phyloP scores from a whole-genome alignment of 2,888 invertebrate genomes.

The Nephrotoma guestfalica region DNA sequence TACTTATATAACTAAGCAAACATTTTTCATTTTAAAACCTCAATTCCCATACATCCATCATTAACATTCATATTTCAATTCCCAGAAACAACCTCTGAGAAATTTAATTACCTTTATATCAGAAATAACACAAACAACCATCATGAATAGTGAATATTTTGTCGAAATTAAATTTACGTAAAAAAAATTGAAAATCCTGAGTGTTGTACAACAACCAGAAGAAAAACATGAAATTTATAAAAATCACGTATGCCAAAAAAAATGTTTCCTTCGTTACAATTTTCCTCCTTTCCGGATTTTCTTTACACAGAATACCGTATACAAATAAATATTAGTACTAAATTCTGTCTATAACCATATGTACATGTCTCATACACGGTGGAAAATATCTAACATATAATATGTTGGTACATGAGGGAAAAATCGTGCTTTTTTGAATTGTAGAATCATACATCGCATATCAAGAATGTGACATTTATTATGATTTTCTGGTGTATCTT shows the following conservation, averaged over 20 bases:
- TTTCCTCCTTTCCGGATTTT: background rate
- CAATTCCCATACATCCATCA: background rate
- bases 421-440: background rate
- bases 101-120: background rate
- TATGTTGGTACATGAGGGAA: background rate
- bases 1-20: background rate
- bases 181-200: background rate
- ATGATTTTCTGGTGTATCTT: background rate
- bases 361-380: background rate
- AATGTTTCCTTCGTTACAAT: background rate
- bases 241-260: background rate
- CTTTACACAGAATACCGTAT: background rate
- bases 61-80: background rate
- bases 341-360: background rate
- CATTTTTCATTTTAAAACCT: background rate
- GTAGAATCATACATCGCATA: background rate
- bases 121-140: background rate
- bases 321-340: background rate
- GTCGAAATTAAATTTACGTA: background rate
- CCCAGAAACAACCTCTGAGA: background rate
- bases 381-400: background rate
- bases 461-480: background rate
- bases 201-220: background rate
- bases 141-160: background rate
- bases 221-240: background rate